Conservation (phyloP, 1,140 invertebrate species). For the Saxidomus purpurata region DNA sequence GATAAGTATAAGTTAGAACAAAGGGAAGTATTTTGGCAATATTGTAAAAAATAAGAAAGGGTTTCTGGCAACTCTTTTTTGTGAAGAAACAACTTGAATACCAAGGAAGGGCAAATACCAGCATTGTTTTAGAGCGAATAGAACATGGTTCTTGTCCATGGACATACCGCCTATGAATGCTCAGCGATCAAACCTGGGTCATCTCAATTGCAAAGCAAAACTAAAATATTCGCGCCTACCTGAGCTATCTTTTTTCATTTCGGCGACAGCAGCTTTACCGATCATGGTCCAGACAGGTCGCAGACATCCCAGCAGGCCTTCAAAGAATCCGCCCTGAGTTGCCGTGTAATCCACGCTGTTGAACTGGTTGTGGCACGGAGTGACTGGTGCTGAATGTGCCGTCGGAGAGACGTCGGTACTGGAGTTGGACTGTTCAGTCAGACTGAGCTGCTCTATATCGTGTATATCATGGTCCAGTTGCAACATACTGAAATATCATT, state of each 20-base stretch:
- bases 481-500: conserved; percentile 82
- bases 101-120: too few relatives aligned
- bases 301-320: conserved; percentile 94
- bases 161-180: too few relatives aligned
- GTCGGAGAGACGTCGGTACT: conserved; percentile 78
- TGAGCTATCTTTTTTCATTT: conserved; percentile 89
- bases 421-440: conserved; percentile 79
- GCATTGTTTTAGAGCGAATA: too few relatives aligned
- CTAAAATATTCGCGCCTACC: neutral
- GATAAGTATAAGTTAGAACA: too few relatives aligned
- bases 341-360: conserved; percentile 76
- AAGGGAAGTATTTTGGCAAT: too few relatives aligned
- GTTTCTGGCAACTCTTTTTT: too few relatives aligned
- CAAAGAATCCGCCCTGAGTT: conserved; percentile 90
- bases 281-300: conserved; percentile 94
- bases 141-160: too few relatives aligned
- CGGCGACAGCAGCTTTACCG: conserved; percentile 91
- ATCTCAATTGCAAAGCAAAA: too few relatives aligned
- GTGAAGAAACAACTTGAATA: too few relatives aligned
- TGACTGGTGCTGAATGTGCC: conserved; percentile 81
- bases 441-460: conserved; percentile 80
- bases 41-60: too few relatives aligned
- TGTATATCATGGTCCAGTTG: conserved; percentile 81
- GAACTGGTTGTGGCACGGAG: conserved; percentile 77
- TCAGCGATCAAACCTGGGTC: too few relatives aligned